These are phyloP conservation scores for Drosophila truncata DNA, from an alignment of 1,140 invertebrate species.

Conservation along the genomic window DNA sequence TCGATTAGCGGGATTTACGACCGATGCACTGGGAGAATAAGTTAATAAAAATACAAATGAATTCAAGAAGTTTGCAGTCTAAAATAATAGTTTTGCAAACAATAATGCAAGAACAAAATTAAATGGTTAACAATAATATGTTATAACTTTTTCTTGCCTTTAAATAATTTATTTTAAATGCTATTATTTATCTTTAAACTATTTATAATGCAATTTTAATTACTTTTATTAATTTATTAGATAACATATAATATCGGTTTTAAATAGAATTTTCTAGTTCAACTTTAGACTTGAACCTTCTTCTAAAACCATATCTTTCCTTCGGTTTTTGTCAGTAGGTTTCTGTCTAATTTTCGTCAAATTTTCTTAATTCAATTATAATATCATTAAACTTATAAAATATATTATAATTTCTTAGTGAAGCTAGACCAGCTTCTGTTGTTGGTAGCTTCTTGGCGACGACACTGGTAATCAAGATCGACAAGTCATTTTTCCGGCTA, in stretches of 20 bases:
- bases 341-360: background rate
- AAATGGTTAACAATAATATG: no score
- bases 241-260: no score
- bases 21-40: background rate
- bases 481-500: conserved; percentile 65
- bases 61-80: background rate
- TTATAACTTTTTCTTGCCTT: no score
- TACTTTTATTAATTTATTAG: no score
- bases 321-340: background rate
- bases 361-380: background rate
- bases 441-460: conserved; percentile 38
- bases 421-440: conserved; percentile 1
- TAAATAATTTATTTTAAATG: no score
- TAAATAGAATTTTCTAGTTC: no score
- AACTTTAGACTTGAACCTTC: no score
- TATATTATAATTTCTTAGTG: background rate
- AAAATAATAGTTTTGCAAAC: no score
- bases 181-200: no score
- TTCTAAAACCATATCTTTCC: background rate
- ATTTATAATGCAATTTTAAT: no score
- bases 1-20: conserved; percentile 70
- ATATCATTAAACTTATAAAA: background rate
- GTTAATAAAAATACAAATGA: background rate
- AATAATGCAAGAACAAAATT: no score
- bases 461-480: conserved; percentile 58